Evolutionary conservation across 2,797 vertebrate species (phyloP), one percentile per base, ranked within the genome.

Genomic region (Morus bassanus): DNA sequence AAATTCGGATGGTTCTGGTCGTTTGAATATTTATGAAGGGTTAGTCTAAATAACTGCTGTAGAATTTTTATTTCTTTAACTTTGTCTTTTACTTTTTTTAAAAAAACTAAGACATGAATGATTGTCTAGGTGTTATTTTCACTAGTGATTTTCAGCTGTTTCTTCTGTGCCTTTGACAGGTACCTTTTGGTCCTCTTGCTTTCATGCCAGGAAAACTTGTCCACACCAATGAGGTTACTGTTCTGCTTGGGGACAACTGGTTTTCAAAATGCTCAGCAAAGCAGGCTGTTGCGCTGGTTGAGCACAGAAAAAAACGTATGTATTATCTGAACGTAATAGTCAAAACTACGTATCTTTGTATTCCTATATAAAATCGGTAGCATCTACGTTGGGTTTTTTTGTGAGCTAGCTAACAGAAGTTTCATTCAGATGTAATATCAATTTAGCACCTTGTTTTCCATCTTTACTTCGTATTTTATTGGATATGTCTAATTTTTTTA

Each of bases 171-270:
- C 51, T 94, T 85, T 85, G 41, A 95, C 97, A 99, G 99, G 99
- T 99, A 95, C 99, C 99, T 9, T 99, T 99, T 87, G 99, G 99
- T 41, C 98, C 99, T 51, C 98, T 99, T 98, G 99, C 99, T 96
- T 99, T 99, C 97, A 98, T 98, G 98, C 98, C 98, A 10, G 99
- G 99, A 96, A 99, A 98, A 60, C 98, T 99, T 82, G 98, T 99
- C 93, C 99, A 98, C 96, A 99, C 99, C 84, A 99, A 99, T 75
- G 99, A 99, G 97, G 95, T 99, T 95, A 99, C 98, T 2, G 99
- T 99, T 89, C 92, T 99, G 80, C 99, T 99, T 39, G 99, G 99
- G 31, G 99, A 99, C 98, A 99, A 99, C 97, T 99, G 99, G 99
- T 99, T 99, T 94, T 98, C 99, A 27, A 99, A 99, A 97, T 99